Percentiles rank a stretch among this genome's conserved stretches.
phyloP scores from a whole-genome alignment of 1,140 invertebrate genomes.

The Heliconius congener region DNA sequence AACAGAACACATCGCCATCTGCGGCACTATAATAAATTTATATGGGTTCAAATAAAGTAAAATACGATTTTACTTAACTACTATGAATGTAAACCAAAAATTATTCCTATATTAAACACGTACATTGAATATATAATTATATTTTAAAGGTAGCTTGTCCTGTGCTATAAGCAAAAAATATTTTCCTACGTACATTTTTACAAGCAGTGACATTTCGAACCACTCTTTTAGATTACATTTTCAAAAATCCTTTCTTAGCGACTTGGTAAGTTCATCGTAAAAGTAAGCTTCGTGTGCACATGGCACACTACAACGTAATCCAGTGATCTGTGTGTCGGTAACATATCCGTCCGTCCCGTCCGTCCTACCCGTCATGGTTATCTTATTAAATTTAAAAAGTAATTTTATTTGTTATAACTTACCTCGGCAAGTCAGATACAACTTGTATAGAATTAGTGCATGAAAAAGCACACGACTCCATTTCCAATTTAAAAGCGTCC shows the following conservation, averaged over 20 bases:
- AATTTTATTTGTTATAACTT: constrained; percentile 17
- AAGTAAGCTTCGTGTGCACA: no score
- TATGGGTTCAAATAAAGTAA: neutral
- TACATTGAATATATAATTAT: neutral
- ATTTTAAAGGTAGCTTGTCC: neutral
- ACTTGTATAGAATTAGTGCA: constrained; percentile 57
- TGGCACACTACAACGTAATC: no score
- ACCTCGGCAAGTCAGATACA: constrained; percentile 62
- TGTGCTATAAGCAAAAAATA: neutral
- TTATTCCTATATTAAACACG: neutral
- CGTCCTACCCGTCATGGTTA: neutral
- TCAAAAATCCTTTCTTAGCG: constrained; percentile 12
- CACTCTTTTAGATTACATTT: constrained; percentile 9
- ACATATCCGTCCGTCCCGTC: neutral
- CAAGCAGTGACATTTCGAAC: neutral
- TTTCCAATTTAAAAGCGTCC: constrained; percentile 52
- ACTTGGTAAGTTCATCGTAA: neutral
- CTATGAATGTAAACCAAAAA: no score
- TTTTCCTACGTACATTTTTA: neutral
- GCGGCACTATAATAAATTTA: constrained; percentile 48
- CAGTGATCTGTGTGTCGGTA: neutral
- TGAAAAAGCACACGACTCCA: constrained; percentile 59
- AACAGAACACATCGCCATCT: constrained; percentile 68
- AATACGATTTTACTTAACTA: neutral
- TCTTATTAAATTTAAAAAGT: neutral